Base-by-base conservation (phyloP, 2,797 vertebrate species). In the Sebastolobus altivelis region DNA sequence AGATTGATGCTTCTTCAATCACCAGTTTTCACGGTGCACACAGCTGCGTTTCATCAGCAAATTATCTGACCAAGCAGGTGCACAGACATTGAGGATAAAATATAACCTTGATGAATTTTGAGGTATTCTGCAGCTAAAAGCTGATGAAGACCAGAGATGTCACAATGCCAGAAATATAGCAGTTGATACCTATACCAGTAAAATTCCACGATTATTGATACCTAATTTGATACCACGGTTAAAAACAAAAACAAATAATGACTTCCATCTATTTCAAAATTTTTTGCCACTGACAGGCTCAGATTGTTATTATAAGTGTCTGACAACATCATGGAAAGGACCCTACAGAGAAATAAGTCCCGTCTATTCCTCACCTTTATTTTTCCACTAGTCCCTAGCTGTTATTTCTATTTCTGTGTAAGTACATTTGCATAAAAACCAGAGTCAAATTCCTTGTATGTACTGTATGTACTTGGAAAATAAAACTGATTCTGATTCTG, bases 81-180 rank as follows among this genome's bases (percentile, higher is more conserved):
- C 37, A 65, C 20, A 60, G 61, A 60, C 43, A 52, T 43, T 16
- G 58, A 59, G 52, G 74, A 79, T 70, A 5, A 66, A 67, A 56
- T 52, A 29, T 18, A 65, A 68, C 69, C 75, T 85, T 85, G 63
- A 52, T 18, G 56, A 52, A 38, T 49, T 79, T 72, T 52, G n/a
- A 65, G 20, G 33, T 59, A 55, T 76, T 78, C 75, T 46, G 10
- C 14, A 60, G 20, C 59, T 62, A 65, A 55, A 75, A 72, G 54
- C 18, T 29, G 20, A 59, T 72, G 20, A 66, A 66, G 3, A 37
- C 31, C 29, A 18, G 13, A 29, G 5, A 3, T 33, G 27, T 0
- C 0, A 4, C 6, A 6, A 16, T 58, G 27, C 16, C 58, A 60
- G 2, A 60, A 35, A 59, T 31, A 31, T 0, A 31, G n/a, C 52